Percentiles rank a stretch among this genome's conserved stretches.
phyloP scores from a whole-genome alignment of 2,888 invertebrate species.

The Physocephala rufipes region DNA sequence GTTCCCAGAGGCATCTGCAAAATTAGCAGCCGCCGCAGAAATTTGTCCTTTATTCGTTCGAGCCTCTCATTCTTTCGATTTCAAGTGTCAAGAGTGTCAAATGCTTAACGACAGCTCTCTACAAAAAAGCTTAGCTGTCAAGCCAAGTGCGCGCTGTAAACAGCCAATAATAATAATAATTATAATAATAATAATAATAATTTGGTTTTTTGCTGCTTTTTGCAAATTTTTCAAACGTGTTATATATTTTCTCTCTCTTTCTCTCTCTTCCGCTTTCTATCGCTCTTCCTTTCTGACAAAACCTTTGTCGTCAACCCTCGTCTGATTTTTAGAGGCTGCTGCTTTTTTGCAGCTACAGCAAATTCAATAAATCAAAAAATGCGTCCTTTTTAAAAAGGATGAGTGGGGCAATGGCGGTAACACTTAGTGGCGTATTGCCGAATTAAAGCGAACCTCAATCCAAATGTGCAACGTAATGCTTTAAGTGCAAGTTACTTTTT shows the following conservation, averaged over 20 bases:
- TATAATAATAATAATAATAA: neutral
- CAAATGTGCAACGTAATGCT: neutral
- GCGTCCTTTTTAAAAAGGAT: too few species aligned
- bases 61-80: neutral
- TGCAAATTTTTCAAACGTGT: neutral
- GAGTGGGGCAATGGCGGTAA: neutral
- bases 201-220: neutral
- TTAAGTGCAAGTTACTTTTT: neutral
- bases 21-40: too few species aligned
- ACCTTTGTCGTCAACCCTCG: too few species aligned
- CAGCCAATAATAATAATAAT: conserved; percentile 8
- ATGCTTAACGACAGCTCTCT: conserved; percentile 33
- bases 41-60: too few species aligned
- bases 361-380: too few species aligned
- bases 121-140: conserved; percentile 23
- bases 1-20: too few species aligned
- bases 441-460: neutral
- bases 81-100: conserved; percentile 34
- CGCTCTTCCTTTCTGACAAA: neutral
- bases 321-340: too few species aligned
- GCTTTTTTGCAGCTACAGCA: too few species aligned
- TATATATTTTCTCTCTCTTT: neutral
- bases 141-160: conserved; percentile 24
- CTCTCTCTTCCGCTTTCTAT: neutral
- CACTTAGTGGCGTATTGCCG: conserved; percentile 17